A percentile compares a stretch with the other conserved stretches of the same genome.
Conservation (phyloP, 2,113 vertebrate genomes). For the Limnothrissa miodon region DNA sequence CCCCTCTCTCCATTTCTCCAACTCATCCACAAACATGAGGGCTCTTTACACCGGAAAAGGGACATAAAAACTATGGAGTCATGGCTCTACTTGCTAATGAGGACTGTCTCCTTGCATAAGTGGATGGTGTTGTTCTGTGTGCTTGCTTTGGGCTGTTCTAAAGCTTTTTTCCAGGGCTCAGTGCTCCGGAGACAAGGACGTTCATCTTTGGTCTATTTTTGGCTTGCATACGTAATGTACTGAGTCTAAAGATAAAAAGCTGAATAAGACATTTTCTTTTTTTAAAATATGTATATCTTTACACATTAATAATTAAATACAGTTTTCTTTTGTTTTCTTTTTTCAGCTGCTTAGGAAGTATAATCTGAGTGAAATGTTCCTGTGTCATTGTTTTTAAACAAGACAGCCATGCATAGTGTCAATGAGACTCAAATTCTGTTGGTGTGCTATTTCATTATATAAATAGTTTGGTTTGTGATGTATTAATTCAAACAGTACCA, state of each 20-base stretch:
- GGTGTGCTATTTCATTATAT: too few relatives aligned
- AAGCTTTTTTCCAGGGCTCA: slow-evolving; percentile 15
- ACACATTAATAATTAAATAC: background rate
- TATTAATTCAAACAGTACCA: too few relatives aligned
- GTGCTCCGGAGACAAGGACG: slow-evolving; percentile 11
- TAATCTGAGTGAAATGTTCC: too few relatives aligned
- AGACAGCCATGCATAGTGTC: too few relatives aligned
- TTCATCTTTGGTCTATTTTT: background rate
- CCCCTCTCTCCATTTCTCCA: slow-evolving; percentile 14
- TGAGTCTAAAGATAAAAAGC: background rate
- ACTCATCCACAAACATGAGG: slow-evolving; percentile 12
- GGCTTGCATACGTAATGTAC: background rate
- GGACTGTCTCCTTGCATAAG: background rate
- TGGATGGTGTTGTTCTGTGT: background rate
- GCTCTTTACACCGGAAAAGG: background rate
- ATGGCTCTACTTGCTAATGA: background rate
- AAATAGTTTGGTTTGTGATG: too few relatives aligned
- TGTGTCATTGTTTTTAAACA: too few relatives aligned
- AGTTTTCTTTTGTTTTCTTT: too few relatives aligned
- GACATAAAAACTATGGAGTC: slow-evolving; percentile 13
- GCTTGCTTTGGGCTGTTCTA: slow-evolving; percentile 19
- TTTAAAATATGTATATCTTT: background rate
- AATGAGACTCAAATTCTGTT: too few relatives aligned
- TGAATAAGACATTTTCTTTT: background rate
- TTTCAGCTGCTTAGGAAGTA: too few relatives aligned